Conservation (phyloP, 2,113 vertebrate species). For the Rana temporaria region DNA sequence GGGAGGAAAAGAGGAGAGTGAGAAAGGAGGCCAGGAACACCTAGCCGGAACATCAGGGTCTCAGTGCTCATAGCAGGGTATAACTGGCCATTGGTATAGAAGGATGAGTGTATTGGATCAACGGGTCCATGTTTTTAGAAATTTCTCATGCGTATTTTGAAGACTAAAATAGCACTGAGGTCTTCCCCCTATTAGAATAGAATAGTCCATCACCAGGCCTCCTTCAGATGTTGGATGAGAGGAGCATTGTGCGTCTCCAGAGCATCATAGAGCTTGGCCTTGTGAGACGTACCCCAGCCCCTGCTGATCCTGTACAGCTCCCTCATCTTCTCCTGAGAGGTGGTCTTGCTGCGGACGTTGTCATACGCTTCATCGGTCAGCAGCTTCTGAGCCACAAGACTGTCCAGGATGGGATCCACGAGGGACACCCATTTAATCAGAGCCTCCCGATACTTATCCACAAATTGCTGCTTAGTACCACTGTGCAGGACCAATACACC, state of each 20-base stretch:
- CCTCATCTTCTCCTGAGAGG: neutral
- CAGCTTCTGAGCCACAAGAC: neutral
- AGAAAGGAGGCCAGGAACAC: no score
- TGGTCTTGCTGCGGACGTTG: neutral
- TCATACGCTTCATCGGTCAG: neutral
- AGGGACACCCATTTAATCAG: neutral
- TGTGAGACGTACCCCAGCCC: neutral
- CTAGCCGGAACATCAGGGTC: no score
- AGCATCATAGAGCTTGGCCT: neutral
- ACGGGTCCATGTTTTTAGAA: no score
- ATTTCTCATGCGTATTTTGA: no score
- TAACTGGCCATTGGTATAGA: no score
- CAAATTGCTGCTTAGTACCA: neutral
- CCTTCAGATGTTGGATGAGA: no score
- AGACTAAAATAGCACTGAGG: no score
- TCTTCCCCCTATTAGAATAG: no score
- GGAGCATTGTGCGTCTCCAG: neutral
- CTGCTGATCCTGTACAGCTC: neutral
- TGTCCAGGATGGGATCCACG: neutral
- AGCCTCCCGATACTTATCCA: neutral
- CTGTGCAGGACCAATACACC: neutral
- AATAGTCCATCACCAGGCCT: no score
- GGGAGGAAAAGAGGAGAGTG: no score
- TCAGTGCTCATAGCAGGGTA: no score
- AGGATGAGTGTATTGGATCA: no score